Evolutionary conservation across 2,888 invertebrate genomes (phyloP), one percentile per base, ranked within the genome.

Genomic region (Amphipyra tragopoginis): DNA sequence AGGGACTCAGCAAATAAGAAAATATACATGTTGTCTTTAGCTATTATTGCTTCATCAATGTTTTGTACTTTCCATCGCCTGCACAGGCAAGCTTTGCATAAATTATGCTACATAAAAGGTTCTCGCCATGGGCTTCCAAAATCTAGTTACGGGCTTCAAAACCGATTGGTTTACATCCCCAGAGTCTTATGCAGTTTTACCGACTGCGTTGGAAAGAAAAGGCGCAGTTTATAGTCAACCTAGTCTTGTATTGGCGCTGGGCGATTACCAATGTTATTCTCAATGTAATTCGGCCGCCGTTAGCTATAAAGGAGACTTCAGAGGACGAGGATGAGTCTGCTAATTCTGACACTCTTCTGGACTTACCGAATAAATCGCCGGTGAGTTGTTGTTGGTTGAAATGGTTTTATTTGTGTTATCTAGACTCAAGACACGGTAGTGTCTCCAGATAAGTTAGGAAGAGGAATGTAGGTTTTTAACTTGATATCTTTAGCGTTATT

Each of bases 191-290:
- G 72, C 73, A 61, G 72, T 84, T 84, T 69, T 72, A 75, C 59
- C 75, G 78, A 38, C 59, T 85, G 61, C 74, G 70, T 29, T 91
- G 89, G 90, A 79, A 61, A 53, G 72, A 84, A 65, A 86, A 83
- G 75, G 82, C 82, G 73, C 77, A 74, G 61, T 85, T 79, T 71
- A 70, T 91, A 62, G 75, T 86, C 69, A 65, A 75, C 40, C 70
- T 86, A 68, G 63, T 86, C 57, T 81, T 79, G 49, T 82, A 86
- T 68, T 89, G 91, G 89, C 79, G 83, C 43, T 82, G 74, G 72
- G 55, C 79, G 51, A 36, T 90, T 5, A 82, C 81, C 81, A 80
- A 81, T 62, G 62, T 88, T 42, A 57, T 88, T 43, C 44, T 84
- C 36, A 77, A 75, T 38, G 66, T 85, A 29, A 63, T 87, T 55